Evolutionary conservation across 2,113 vertebrate genomes (phyloP), one percentile per base, ranked within the genome.

Genomic region (Propithecus coquereli): DNA sequence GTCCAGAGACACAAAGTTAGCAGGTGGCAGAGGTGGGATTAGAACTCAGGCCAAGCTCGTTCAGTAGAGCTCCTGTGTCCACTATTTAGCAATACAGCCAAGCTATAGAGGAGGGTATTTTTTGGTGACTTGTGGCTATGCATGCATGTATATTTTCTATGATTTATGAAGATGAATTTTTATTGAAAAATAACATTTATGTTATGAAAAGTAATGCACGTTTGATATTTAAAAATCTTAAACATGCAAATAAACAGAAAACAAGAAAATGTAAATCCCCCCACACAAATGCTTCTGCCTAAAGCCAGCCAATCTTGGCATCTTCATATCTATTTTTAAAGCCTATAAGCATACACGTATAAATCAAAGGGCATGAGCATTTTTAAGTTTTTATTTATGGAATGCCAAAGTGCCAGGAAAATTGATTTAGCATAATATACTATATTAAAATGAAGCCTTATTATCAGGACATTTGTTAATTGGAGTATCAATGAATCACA

Each of bases 301-400:
- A 37, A 1, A 91, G 22, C 52, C 80, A 90, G 32, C 10, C 30
- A 86, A 63, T 70, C 3, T 89, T 90, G 52, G 17, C 47, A 68
- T 70, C 37, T 30, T 90, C 52, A 57, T 90, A 81, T 86, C 65
- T 40, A 50, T 77, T 63, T 40, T 82, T 79, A 34, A 52, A 79
- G 30, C 11, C 34, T 82, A 6, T 94, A 80, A 81, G 12, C 6
- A 40, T 22, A 70, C 61, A 76, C 17, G 43, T 76, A 74, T 70
- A 94, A 71, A 83, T 77, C 50, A 89, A 94, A 89, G 6, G 30
- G 25, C 65, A 40, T 20, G 61, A 30, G 5, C 47, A 82, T 83
- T 92, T 92, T 57, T 50, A 96, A 87, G 16, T 16, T 16, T 93
- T 50, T 73, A 92, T 40, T 92, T 59, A 90, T 54, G n/a, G 47